Percentiles rank a stretch among this genome's conserved stretches.
Conservation (phyloP, 2,113 vertebrate species). For the Cyprinodon brontotheroides region DNA sequence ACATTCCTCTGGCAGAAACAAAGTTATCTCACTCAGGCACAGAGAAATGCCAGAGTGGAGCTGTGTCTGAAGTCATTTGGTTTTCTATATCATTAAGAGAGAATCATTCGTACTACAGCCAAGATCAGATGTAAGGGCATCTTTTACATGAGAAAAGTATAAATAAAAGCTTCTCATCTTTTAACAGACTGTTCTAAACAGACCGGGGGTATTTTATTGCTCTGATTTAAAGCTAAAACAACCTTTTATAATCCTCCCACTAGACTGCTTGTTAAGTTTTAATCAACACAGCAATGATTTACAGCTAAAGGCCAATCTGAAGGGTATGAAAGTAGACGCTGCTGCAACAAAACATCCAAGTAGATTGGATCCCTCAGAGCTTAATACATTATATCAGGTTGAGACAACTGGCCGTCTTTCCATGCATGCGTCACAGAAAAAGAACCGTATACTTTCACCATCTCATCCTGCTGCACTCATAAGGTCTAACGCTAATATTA, state of each 20-base stretch:
- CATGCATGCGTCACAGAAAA: slow-evolving; percentile 5
- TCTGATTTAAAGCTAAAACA: slow-evolving; percentile 7
- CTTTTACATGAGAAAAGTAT: not conserved
- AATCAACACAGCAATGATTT: not conserved
- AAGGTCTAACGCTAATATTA: not conserved
- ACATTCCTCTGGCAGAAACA: slow-evolving; percentile 31
- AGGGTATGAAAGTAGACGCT: not conserved
- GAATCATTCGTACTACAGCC: not conserved
- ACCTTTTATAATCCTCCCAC: not conserved
- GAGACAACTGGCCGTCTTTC: slow-evolving; percentile 25
- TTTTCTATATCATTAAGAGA: not conserved
- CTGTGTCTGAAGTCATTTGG: not conserved
- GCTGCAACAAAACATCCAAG: not conserved
- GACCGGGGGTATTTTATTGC: not conserved
- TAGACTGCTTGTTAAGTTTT: not conserved
- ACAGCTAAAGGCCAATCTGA: not conserved
- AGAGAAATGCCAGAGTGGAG: slow-evolving; percentile 11
- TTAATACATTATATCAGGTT: slow-evolving; percentile 1
- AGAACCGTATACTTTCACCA: too few relatives aligned
- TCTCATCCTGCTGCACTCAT: too few relatives aligned
- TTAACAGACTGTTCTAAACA: not conserved
- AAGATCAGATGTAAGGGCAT: not conserved
- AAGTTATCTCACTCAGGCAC: slow-evolving; percentile 35
- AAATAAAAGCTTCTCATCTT: not conserved
- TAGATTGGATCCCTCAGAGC: not conserved